These are phyloP conservation scores for Serilophus lunatus DNA, from an alignment of 2,113 vertebrate species.

Conservation along the genomic window DNA sequence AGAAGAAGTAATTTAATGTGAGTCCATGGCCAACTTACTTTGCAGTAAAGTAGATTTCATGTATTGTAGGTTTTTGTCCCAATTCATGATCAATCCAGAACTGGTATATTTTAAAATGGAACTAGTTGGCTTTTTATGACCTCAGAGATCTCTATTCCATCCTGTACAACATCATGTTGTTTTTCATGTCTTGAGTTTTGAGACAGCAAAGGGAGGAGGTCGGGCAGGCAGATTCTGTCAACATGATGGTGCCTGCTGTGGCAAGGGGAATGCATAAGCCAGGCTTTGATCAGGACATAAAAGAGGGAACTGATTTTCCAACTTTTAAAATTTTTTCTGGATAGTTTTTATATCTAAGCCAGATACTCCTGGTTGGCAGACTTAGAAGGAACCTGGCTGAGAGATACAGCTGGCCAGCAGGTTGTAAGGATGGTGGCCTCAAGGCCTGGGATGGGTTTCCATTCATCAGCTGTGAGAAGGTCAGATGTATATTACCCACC, in stretches of 20 bases:
- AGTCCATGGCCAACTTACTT: conserved; percentile 1
- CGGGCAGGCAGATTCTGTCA: not conserved
- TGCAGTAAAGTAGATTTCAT: not conserved
- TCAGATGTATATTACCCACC: not conserved
- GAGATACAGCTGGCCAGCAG: not conserved
- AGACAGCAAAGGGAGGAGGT: not conserved
- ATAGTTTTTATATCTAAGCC: not conserved
- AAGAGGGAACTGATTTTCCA: conserved; percentile 5
- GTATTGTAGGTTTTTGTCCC: not conserved
- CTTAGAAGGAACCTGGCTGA: not conserved
- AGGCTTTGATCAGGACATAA: conserved; percentile 4
- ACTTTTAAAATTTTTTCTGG: not conserved
- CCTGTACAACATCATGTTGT: not conserved
- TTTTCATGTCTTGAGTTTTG: not conserved
- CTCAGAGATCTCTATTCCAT: not conserved
- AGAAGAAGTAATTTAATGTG: not conserved
- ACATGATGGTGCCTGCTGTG: not conserved
- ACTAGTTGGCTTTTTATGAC: not conserved
- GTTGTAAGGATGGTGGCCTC: not conserved
- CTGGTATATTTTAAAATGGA: not conserved
- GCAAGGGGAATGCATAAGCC: not conserved
- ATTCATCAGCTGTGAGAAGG: not conserved
- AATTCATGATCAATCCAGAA: not conserved
- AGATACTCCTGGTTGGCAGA: not conserved
- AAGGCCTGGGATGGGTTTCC: not conserved